A percentile compares a stretch with the other conserved stretches of the same genome.
Conservation (phyloP, 2,113 vertebrate species). For the Philantomba maxwellii region DNA sequence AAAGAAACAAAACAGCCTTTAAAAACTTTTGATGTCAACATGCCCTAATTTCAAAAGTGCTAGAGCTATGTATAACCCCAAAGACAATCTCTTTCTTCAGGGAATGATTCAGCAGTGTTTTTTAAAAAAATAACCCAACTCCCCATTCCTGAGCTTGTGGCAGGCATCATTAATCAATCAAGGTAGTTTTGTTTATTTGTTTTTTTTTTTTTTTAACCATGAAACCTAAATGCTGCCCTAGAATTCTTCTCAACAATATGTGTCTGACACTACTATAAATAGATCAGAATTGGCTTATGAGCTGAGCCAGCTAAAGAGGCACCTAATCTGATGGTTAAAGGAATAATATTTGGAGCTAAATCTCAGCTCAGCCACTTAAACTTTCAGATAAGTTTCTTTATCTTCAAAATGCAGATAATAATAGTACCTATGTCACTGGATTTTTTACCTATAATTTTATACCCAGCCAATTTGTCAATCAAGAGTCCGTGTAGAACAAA, state of each 20-base stretch:
- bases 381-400: neutral
- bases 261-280: neutral
- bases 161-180: conserved; percentile 40
- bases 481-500: neutral
- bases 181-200: neutral
- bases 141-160: neutral
- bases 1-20: conserved; percentile 35
- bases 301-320: neutral
- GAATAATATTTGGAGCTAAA: neutral
- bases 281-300: neutral
- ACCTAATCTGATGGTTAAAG: neutral
- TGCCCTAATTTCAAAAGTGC: conserved; percentile 34
- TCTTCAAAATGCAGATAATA: neutral
- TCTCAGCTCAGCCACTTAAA: neutral
- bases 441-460: neutral
- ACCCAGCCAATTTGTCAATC: neutral
- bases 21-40: conserved; percentile 13
- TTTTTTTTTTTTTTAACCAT: neutral
- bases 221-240: neutral
- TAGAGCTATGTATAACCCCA: neutral
- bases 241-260: neutral
- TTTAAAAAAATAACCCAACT: neutral
- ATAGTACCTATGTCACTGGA: neutral
- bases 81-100: neutral
- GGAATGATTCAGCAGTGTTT: conserved; percentile 17